Percentiles rank a stretch among this genome's conserved stretches.
Conservation (phyloP, 2,797 vertebrate genomes). For the Acipenser ruthenus region DNA sequence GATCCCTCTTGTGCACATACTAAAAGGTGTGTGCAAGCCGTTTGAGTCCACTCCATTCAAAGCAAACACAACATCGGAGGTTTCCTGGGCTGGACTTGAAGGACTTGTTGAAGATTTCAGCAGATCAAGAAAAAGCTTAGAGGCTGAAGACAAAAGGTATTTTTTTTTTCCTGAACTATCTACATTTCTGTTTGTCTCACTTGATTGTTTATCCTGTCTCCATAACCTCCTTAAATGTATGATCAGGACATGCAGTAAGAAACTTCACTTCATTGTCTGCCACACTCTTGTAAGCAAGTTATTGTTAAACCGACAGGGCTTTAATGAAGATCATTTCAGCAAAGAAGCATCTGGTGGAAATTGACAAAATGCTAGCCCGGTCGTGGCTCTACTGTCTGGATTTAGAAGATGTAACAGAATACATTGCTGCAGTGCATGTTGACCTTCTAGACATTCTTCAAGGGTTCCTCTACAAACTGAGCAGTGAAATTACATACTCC, state of each 20-base stretch:
- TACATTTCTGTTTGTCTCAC: not conserved
- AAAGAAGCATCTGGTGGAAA: conserved; percentile 46
- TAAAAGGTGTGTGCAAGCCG: conserved; percentile 30
- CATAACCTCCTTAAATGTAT: not conserved
- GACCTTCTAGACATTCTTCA: conserved; percentile 57
- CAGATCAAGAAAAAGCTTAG: too few species aligned
- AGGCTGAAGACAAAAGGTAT: not conserved
- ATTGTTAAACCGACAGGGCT: conserved; percentile 24
- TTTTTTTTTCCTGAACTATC: not conserved
- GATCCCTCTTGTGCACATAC: conserved; percentile 72
- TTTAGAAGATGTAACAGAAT: conserved; percentile 37
- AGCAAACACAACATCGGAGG: not conserved
- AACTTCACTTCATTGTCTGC: conserved; percentile 2
- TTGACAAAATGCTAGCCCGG: conserved; percentile 55
- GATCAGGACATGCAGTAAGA: not conserved
- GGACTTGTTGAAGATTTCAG: conserved; percentile 22
- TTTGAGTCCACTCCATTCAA: conserved; percentile 18
- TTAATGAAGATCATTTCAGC: conserved; percentile 47
- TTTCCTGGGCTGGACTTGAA: conserved; percentile 49
- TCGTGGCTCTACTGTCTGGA: conserved; percentile 71
- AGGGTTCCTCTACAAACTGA: conserved; percentile 40
- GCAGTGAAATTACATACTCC: conserved; percentile 22
- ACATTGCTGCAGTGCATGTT: conserved; percentile 25
- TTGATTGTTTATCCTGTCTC: not conserved
- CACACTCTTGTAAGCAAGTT: conserved; percentile 16